Evolutionary conservation across 2,113 vertebrate genomes (phyloP), one percentile per base, ranked within the genome.

Genomic region (Eonycteris spelaea): DNA sequence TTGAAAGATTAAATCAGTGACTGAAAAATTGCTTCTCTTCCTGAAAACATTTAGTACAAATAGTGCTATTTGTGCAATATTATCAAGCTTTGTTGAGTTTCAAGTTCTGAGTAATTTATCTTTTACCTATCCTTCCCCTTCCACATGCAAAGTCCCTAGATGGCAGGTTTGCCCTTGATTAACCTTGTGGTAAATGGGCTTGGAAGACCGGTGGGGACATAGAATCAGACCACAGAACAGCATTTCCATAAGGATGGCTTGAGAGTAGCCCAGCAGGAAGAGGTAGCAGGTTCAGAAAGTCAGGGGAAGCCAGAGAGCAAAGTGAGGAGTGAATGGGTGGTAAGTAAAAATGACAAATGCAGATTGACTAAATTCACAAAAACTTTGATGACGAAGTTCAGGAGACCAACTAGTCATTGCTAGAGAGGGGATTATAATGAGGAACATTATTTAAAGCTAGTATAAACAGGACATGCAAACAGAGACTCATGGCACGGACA

Each of bases 1-100:
- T 59, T 92, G 96, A 86, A 95, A 94, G 61, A 67, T 61, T 74
- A 93, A 90, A 45, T 93, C 55, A 16, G 48, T 55, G 63, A 86
- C 71, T 61, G 21, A 88, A 91, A 95, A 53, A 83, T 65, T 33
- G 84, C 40, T 73, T 90, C 30, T 59, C 48, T 94, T 61, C 48
- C 71, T 85, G 55, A 68, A 57, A 78, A 45, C 43, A 7, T 87
- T 86, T 71, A 33, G n/a, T 77, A n/a, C 67, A 45, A 73, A 40
- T 55, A 55, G 48, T 19, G 13, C 65, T 65, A 22, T 33, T 94
- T 40, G 59, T 55, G 28, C 5, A 43, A 24, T 19, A 26, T 53
- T 57, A 82, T 70, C 22, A 51, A 53, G 21, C 33, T 91, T 88
- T 74, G 65, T 38, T 63, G n/a, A 22, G 28, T 83, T 83, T 77